A percentile compares a stretch with the other conserved stretches of the same genome.
Conservation (phyloP, 2,888 invertebrate species). For the Ephialtes manifestator region DNA sequence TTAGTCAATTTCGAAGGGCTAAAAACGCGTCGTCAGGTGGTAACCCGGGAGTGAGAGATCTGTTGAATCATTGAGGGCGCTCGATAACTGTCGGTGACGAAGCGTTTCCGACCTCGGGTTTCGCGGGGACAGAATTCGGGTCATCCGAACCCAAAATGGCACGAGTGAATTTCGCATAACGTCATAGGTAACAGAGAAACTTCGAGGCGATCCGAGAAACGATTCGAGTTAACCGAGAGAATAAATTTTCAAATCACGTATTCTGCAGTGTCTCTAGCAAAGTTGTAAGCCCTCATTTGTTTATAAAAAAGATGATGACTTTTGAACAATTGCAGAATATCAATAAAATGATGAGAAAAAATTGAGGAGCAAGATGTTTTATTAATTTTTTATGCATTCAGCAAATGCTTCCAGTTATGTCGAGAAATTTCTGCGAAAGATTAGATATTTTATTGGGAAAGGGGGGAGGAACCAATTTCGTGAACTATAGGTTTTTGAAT, state of each 20-base stretch:
- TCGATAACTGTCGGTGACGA: slow-evolving; percentile 52
- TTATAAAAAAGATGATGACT: background rate
- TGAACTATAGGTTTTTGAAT: slow-evolving; percentile 37
- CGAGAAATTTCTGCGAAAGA: too few relatives aligned
- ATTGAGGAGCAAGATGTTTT: too few relatives aligned
- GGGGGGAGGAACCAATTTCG: slow-evolving; percentile 3
- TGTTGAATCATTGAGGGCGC: slow-evolving; percentile 63
- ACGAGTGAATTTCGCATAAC: background rate
- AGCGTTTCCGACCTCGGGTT: slow-evolving; percentile 32
- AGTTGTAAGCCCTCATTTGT: too few relatives aligned
- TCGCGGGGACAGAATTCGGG: slow-evolving; percentile 53
- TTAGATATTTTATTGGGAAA: slow-evolving; percentile 27
- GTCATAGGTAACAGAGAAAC: background rate
- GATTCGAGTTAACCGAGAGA: background rate
- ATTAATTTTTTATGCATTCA: too few relatives aligned
- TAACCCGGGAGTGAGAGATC: slow-evolving; percentile 23
- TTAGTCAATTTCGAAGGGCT: slow-evolving; percentile 52
- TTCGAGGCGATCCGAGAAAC: background rate
- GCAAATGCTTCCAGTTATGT: too few relatives aligned
- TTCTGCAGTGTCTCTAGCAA: background rate
- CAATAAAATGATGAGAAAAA: background rate
- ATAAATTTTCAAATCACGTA: slow-evolving; percentile 17
- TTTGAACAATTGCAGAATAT: background rate
- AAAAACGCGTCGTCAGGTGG: slow-evolving; percentile 41
- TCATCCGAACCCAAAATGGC: slow-evolving; percentile 55